These are phyloP conservation scores for Aproaerema taeniolella DNA, from an alignment of 2,888 invertebrate genomes.

Conservation along the genomic window DNA sequence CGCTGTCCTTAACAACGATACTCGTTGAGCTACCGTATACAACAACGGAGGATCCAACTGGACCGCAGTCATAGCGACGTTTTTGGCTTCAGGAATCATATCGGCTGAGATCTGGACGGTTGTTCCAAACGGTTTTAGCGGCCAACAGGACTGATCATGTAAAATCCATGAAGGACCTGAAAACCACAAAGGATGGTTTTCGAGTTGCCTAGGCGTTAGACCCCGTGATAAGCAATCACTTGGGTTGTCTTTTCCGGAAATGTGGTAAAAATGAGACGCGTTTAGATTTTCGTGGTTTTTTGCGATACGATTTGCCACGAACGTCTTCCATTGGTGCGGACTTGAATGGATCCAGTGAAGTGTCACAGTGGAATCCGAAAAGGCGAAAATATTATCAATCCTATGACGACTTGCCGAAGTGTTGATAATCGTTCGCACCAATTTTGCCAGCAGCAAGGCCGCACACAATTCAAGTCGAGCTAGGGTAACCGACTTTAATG, in stretches of 20 bases:
- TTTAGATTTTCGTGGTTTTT: slow-evolving; percentile 4
- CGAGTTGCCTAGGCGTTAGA: slow-evolving; percentile 13
- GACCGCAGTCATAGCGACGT: not conserved
- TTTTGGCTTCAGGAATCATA: too few relatives aligned
- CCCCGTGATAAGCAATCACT: slow-evolving; percentile 19
- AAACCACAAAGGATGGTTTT: slow-evolving; percentile 11
- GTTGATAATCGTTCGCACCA: too few relatives aligned
- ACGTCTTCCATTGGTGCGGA: slow-evolving; percentile 11
- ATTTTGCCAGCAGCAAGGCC: too few relatives aligned
- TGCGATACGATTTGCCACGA: slow-evolving; percentile 11
- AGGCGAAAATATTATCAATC: slow-evolving; percentile 11
- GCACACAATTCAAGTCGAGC: too few relatives aligned
- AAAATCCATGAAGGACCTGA: slow-evolving; percentile 13
- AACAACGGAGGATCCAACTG: not conserved
- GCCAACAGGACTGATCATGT: too few relatives aligned
- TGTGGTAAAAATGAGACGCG: slow-evolving; percentile 13
- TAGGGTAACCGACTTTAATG: too few relatives aligned
- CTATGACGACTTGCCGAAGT: too few relatives aligned
- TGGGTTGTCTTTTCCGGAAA: slow-evolving; percentile 16
- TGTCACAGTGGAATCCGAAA: slow-evolving; percentile 17
- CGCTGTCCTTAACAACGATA: too few relatives aligned
- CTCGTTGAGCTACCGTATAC: not conserved
- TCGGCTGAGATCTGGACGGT: too few relatives aligned
- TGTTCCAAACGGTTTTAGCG: too few relatives aligned
- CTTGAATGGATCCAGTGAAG: slow-evolving; percentile 18